These are phyloP conservation scores for Euschistus heros DNA, from an alignment of 1,140 invertebrate species.

Conservation along the genomic window DNA sequence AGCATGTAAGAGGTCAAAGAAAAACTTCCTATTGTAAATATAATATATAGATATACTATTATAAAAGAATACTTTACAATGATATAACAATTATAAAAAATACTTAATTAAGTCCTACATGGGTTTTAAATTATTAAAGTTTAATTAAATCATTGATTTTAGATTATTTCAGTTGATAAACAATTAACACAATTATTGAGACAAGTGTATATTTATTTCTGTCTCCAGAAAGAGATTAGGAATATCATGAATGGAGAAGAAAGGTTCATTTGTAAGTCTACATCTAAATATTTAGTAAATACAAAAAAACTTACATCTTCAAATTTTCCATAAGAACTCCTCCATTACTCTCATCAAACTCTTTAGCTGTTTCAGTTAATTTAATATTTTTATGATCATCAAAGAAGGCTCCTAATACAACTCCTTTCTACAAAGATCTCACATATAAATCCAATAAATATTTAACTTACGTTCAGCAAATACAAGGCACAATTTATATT, in stretches of 20 bases:
- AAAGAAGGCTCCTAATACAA: constrained; percentile 46
- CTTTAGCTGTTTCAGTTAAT: constrained; percentile 40
- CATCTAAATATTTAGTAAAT: neutral
- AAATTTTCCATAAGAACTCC: constrained; percentile 22
- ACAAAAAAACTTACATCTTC: constrained; percentile 27
- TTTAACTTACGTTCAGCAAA: neutral
- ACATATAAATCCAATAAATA: neutral
- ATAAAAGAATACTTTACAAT: too few species aligned
- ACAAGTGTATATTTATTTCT: neutral
- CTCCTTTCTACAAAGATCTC: constrained; percentile 38
- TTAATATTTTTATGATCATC: constrained; percentile 37
- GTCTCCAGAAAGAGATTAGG: neutral
- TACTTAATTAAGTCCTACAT: neutral
- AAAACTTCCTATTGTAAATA: too few species aligned
- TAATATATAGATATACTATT: too few species aligned
- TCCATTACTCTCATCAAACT: constrained; percentile 22
- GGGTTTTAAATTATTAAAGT: neutral
- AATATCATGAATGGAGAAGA: neutral
- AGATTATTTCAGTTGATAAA: too few species aligned
- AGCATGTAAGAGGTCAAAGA: too few species aligned
- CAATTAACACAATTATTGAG: too few species aligned
- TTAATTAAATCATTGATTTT: neutral
- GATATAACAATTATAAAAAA: neutral
- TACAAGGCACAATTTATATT: neutral
- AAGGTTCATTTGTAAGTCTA: neutral